A percentile compares a stretch with the other conserved stretches of the same genome.
Evolutionary conservation across 2,797 vertebrate species (phyloP).

Genomic region (Tarsius wallacei): DNA sequence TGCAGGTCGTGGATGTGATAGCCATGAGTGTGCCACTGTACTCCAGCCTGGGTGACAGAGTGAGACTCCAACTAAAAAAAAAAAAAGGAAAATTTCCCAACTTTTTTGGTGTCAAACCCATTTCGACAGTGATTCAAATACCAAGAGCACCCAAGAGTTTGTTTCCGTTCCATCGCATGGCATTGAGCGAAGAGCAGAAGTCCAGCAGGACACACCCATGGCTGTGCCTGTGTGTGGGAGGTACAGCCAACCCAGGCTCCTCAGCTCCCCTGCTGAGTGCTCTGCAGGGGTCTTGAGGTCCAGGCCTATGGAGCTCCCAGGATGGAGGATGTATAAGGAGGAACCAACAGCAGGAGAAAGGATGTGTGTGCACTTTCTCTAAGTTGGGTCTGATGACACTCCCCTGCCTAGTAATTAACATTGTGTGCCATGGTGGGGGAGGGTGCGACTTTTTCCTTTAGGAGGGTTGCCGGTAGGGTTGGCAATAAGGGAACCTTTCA

Average conservation of each 20-base stretch:
- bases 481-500: background rate
- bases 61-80: no score
- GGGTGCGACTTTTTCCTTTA: background rate
- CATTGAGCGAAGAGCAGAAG: conserved; percentile 28
- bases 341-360: background rate
- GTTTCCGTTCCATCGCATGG: conserved; percentile 46
- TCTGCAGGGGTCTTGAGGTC: background rate
- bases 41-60: no score
- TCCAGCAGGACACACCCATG: conserved; percentile 19
- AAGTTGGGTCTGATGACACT: background rate
- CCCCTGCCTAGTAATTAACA: background rate
- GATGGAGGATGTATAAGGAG: background rate
- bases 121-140: conserved; percentile 68
- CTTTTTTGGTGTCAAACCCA: background rate
- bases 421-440: background rate
- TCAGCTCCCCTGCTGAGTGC: background rate
- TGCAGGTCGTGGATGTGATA: no score
- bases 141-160: conserved; percentile 61
- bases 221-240: background rate
- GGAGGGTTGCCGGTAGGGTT: background rate
- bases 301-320: background rate
- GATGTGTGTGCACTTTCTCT: background rate
- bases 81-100: conserved; percentile 39
- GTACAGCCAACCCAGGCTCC: background rate
- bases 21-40: no score